phyloP scores from a whole-genome alignment of 2,888 invertebrate species.

The Pollenia labialis region DNA sequence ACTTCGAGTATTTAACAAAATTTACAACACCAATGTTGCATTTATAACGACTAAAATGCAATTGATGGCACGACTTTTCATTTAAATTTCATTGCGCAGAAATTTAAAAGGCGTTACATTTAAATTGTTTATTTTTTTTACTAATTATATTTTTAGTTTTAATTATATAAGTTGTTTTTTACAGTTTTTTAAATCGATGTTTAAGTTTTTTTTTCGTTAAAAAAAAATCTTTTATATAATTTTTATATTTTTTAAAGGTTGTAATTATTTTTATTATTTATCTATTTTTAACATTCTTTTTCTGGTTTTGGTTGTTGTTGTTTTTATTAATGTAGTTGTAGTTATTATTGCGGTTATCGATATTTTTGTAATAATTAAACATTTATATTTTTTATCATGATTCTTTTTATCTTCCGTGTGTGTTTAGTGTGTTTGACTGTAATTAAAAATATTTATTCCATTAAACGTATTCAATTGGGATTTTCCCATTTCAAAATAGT shows the following conservation, averaged over 20 bases:
- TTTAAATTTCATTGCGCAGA: constrained; percentile 71
- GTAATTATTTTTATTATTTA: constrained; percentile 12
- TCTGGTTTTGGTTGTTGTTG: constrained; percentile 34
- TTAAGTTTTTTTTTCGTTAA: constrained; percentile 16
- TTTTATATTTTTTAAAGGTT: constrained; percentile 30
- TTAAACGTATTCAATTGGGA: constrained; percentile 40
- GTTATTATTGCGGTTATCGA: constrained; percentile 53
- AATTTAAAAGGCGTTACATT: constrained; percentile 62
- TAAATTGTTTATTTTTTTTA: constrained; percentile 26
- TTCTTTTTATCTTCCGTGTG: constrained; percentile 14
- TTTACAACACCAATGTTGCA: constrained; percentile 77
- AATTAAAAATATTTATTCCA: constrained; percentile 63
- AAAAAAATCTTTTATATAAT: constrained; percentile 17
- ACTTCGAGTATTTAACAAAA: constrained; percentile 29
- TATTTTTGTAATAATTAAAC: constrained; percentile 39
- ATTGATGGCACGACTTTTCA: constrained; percentile 66
- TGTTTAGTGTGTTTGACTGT: constrained; percentile 44
- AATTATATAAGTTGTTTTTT: constrained; percentile 8
- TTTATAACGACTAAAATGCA: constrained; percentile 75
- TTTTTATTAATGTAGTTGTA: constrained; percentile 23
- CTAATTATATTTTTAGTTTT: background rate
- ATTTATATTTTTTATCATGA: constrained; percentile 45
- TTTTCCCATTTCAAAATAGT: constrained; percentile 20
- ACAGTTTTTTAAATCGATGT: background rate
- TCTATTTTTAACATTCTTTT: constrained; percentile 49